Evolutionary conservation across 1,140 invertebrate genomes (phyloP), one percentile per base, ranked within the genome.

Genomic region (Whitmania pigra): DNA sequence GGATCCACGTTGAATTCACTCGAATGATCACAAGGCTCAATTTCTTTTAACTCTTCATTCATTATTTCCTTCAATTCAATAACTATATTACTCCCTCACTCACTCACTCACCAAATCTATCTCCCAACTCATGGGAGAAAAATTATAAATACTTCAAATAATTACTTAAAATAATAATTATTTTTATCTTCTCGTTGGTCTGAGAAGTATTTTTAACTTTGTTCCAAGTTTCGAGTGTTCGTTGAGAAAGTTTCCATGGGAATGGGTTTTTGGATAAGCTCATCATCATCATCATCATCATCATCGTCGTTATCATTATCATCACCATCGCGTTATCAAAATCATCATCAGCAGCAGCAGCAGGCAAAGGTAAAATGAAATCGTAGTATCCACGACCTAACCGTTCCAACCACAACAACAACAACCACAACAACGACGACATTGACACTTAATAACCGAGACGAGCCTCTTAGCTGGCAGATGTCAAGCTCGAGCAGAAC

Each of bases 91-190:
- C 54, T 25, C 5, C 2, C 25, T 57, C 54, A 57, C 54, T n/a
- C 54, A 57, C 54, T 57, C 54, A 57, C 54, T n/a, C 54, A 57
- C 25, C n/a, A n/a, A n/a, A n/a, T n/a, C n/a, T n/a, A n/a, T n/a
- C n/a, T n/a, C n/a, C n/a, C n/a, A n/a, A n/a, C n/a, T 57, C 20
- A n/a, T 25, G 20, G 54, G 20, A 57, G 20, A 57, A 9, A 4
- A n/a, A n/a, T 20, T 57, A n/a, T 57, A n/a, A n/a, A n/a, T n/a
- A n/a, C n/a, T n/a, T n/a, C n/a, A n/a, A n/a, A n/a, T n/a, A n/a
- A n/a, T n/a, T n/a, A n/a, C n/a, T n/a, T n/a, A n/a, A n/a, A n/a
- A n/a, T n/a, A n/a, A n/a, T n/a, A n/a, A n/a, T n/a, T 57, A 3
- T 25, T 57, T 9, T 5, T 20, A 2, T 20, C 54, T 20, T 57